Base-by-base conservation (phyloP, 2,113 vertebrate genomes). In the Macaca nemestrina region DNA sequence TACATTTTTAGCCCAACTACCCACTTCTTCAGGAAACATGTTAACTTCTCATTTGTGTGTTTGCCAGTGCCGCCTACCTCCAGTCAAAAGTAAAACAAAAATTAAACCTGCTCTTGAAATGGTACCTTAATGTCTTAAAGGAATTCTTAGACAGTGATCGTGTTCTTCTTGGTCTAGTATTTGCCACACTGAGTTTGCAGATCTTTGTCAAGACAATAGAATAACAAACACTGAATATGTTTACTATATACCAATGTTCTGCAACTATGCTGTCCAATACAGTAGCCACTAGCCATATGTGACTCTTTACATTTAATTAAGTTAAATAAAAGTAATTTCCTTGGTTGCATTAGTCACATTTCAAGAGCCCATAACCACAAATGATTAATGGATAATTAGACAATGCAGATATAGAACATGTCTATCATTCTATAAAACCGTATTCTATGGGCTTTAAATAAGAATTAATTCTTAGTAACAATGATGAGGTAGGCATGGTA, bases 311-410 rank as follows among this genome's bases (percentile, higher is more conserved):
- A 73, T 76, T 85, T 88, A 38, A 55, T 68, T 50, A 75, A 85
- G 9, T 75, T 76, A 84, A 80, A 88, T 92, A 16, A 73, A 59
- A 73, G 35, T 57, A 73, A 52, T 89, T 95, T 61, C 3, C 25
- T 94, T 27, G 38, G 9, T 92, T 96, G 50, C 3, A 67, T 16
- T 73, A 25, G 48, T 81, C 55, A 48, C 67, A 67, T 92, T 96
- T 94, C 40, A 94, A 57, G 38, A 30, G 11, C 32, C 78, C 25
- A 64, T 81, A 83, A 90, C 35, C 32, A 91, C 11, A 84, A 32
- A 40, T 81, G 48, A 50, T 94, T 90, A 95, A 32, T 87, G n/a
- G 68, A 8, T 90, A 95, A 91, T 45, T 96, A 18, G n/a, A 82
- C 64, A 90, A 16, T 82, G 40, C 6, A 86, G 35, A 57, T 81